Evolutionary conservation across 2,888 invertebrate species (phyloP).

Genomic region (Marasmarcha lunaedactyla): DNA sequence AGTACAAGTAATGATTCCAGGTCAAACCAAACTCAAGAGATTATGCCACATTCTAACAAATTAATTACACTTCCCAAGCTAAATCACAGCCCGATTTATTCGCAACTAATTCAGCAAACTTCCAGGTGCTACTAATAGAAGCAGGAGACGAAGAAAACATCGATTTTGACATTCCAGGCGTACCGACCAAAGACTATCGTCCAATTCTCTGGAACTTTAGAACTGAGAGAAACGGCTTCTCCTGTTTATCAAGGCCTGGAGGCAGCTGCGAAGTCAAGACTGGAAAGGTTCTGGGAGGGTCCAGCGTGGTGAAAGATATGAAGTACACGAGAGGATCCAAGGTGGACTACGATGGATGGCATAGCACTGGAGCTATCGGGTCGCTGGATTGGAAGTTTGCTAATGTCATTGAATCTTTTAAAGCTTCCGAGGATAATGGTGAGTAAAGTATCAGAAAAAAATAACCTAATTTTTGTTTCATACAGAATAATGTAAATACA

Average conservation of each 20-base stretch:
- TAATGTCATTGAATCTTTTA: slow-evolving; percentile 51
- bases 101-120: no score
- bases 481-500: neutral
- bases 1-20: no score
- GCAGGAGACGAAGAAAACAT: slow-evolving; percentile 56
- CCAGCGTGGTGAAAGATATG: slow-evolving; percentile 57
- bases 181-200: slow-evolving; percentile 45
- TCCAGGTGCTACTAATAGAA: slow-evolving; percentile 48
- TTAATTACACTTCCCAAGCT: no score
- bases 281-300: slow-evolving; percentile 58
- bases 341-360: slow-evolving; percentile 56
- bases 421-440: slow-evolving; percentile 60
- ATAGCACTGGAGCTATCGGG: slow-evolving; percentile 32
- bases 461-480: slow-evolving; percentile 1
- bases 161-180: slow-evolving; percentile 57
- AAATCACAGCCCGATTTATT: no score
- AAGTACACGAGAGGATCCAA: slow-evolving; percentile 58
- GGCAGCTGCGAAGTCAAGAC: slow-evolving; percentile 55
- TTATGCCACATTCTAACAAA: no score
- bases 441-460: no score
- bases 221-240: slow-evolving; percentile 52
- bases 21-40: no score
- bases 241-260: slow-evolving; percentile 52
- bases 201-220: slow-evolving; percentile 57
- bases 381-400: slow-evolving; percentile 58